Evolutionary conservation across 2,113 vertebrate genomes (phyloP).

Genomic region (Sporophila hypoxantha): DNA sequence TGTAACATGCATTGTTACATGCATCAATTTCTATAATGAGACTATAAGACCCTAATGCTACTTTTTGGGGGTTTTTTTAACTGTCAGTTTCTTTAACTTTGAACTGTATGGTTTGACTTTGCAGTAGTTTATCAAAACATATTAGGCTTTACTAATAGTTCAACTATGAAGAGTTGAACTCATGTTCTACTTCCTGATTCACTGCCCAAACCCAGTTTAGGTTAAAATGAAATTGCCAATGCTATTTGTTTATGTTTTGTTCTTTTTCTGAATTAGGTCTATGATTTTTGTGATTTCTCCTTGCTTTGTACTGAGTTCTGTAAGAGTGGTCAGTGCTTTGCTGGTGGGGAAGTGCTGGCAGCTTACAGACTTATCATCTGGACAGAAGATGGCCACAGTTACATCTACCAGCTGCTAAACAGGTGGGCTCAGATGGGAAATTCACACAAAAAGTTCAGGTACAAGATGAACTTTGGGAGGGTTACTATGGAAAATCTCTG

Average conservation of each 20-base stretch:
- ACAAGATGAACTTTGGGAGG: constrained; percentile 73
- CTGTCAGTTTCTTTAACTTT: neutral
- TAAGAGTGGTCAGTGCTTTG: constrained; percentile 54
- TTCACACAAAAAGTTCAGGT: constrained; percentile 69
- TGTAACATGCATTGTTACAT: neutral
- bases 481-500: constrained; percentile 75
- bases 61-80: neutral
- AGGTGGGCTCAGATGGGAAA: constrained; percentile 78
- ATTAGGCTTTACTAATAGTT: neutral
- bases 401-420: constrained; percentile 84
- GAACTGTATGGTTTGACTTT: neutral
- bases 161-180: neutral
- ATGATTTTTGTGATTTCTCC: constrained; percentile 79
- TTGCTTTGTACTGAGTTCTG: constrained; percentile 70
- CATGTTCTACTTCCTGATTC: neutral
- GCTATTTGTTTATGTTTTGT: neutral
- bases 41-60: neutral
- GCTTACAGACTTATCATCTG: constrained; percentile 76
- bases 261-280: constrained; percentile 62
- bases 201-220: neutral
- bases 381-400: constrained; percentile 74
- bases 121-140: neutral
- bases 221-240: neutral
- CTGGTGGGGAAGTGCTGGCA: constrained; percentile 75
- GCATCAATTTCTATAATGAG: neutral